phyloP scores from a whole-genome alignment of 2,113 vertebrate species.

The Morphnarchus princeps region DNA sequence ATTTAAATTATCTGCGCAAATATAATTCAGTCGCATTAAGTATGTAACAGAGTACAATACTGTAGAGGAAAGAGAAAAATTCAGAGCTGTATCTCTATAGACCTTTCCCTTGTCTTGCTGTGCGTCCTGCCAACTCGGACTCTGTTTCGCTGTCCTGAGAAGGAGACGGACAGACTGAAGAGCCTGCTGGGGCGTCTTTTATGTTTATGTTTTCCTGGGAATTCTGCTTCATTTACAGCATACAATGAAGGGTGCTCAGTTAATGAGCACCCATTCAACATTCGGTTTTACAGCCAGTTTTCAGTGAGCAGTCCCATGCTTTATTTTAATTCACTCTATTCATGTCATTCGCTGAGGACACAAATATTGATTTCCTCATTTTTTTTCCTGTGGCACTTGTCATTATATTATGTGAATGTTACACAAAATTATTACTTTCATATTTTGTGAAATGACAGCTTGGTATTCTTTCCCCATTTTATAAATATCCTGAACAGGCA shows the following conservation, averaged over 20 bases:
- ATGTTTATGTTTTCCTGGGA: neutral
- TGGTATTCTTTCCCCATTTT: neutral
- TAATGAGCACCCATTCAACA: neutral
- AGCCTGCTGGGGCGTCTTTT: neutral
- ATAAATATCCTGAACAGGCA: neutral
- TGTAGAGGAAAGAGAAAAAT: neutral
- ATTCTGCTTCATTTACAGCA: neutral
- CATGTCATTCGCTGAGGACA: neutral
- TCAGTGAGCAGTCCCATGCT: neutral
- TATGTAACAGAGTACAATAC: neutral
- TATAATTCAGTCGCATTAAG: neutral
- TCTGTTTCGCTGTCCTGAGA: neutral
- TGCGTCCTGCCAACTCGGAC: neutral
- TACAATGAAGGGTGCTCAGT: neutral
- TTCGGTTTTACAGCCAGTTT: neutral
- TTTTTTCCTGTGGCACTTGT: neutral
- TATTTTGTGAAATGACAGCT: neutral
- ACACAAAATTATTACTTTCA: neutral
- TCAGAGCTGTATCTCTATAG: neutral
- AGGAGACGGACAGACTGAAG: neutral
- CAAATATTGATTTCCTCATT: neutral
- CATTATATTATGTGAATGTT: neutral
- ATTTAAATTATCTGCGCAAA: neutral
- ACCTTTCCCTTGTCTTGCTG: neutral
- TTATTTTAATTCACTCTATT: neutral